Percentiles rank a stretch among this genome's conserved stretches.
phyloP scores from a whole-genome alignment of 1,140 invertebrate species.

The Gryon sp. region DNA sequence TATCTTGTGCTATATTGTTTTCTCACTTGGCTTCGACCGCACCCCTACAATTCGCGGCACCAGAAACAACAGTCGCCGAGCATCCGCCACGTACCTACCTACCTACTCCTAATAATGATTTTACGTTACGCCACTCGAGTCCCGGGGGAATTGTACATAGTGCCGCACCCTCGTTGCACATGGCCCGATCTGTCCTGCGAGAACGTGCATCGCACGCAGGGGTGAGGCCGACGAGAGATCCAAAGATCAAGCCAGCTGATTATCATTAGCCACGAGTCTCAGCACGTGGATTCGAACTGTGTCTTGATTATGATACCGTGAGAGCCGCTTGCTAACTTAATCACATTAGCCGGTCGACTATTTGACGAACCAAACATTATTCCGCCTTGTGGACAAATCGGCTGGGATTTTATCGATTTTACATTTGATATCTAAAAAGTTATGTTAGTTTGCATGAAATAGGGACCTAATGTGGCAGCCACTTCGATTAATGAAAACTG shows the following conservation, averaged over 20 bases:
- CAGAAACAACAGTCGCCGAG: constrained; percentile 70
- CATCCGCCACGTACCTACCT: constrained; percentile 76
- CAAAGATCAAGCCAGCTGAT: constrained; percentile 72
- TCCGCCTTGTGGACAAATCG: too few species aligned
- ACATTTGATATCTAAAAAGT: too few species aligned
- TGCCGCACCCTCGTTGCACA: constrained; percentile 79
- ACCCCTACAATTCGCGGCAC: constrained; percentile 61
- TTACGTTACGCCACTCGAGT: constrained; percentile 78
- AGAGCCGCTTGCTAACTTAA: constrained; percentile 10
- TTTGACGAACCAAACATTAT: too few species aligned
- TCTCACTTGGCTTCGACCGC: constrained; percentile 47
- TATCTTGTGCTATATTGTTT: constrained; percentile 10
- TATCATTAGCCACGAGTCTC: constrained; percentile 75
- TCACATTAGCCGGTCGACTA: constrained; percentile 28
- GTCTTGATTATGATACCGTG: constrained; percentile 15
- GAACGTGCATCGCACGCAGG: constrained; percentile 49
- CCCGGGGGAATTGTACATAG: constrained; percentile 74
- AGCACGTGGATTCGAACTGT: constrained; percentile 41
- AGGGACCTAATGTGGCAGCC: too few species aligned
- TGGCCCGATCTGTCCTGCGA: constrained; percentile 71
- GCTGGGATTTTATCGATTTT: neutral
- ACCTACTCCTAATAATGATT: constrained; percentile 79
- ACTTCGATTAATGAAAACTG: too few species aligned
- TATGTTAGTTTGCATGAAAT: too few species aligned
- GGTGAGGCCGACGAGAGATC: constrained; percentile 64